A percentile compares a stretch with the other conserved stretches of the same genome.
These are phyloP conservation scores for Steatocranus sp. DNA, from an alignment of 2,797 vertebrate species.

Conservation along the genomic window DNA sequence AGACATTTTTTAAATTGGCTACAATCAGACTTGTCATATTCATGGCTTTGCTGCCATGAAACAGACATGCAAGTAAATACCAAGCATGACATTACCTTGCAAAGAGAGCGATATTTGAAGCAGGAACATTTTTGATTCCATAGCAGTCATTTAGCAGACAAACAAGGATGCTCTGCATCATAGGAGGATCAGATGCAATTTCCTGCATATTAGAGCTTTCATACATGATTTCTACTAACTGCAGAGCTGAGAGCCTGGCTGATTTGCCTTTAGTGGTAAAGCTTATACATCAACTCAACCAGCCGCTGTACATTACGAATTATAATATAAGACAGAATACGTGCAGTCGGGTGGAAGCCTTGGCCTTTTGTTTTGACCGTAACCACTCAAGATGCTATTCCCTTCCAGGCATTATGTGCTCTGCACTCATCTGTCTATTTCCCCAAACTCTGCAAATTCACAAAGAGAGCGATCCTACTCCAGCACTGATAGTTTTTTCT, in stretches of 20 bases:
- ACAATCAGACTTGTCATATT: constrained; percentile 33
- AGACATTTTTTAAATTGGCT: constrained; percentile 45
- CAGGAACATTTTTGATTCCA: neutral
- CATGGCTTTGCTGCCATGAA: constrained; percentile 1
- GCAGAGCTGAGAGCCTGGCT: neutral
- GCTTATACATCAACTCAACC: constrained; percentile 14
- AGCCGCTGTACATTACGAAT: constrained; percentile 21
- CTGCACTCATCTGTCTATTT: constrained; percentile 2
- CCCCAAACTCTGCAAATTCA: constrained; percentile 13
- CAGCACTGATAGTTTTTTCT: constrained; percentile 10
- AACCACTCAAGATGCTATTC: constrained; percentile 9
- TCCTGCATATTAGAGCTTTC: neutral
- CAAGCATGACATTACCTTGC: constrained; percentile 38
- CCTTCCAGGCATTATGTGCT: constrained; percentile 1
- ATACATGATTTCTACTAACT: neutral
- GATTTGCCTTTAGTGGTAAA: neutral
- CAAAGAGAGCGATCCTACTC: constrained; percentile 2
- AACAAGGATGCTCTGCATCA: constrained; percentile 14
- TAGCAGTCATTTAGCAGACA: neutral
- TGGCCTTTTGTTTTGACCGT: constrained; percentile 24
- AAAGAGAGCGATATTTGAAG: constrained; percentile 19
- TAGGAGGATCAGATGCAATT: constrained; percentile 16
- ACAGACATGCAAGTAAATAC: constrained; percentile 25
- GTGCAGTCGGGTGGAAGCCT: constrained; percentile 11
- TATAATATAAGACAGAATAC: constrained; percentile 26